Conservation (phyloP, 2,113 vertebrate species). For the Campylorhamphus procurvoides region DNA sequence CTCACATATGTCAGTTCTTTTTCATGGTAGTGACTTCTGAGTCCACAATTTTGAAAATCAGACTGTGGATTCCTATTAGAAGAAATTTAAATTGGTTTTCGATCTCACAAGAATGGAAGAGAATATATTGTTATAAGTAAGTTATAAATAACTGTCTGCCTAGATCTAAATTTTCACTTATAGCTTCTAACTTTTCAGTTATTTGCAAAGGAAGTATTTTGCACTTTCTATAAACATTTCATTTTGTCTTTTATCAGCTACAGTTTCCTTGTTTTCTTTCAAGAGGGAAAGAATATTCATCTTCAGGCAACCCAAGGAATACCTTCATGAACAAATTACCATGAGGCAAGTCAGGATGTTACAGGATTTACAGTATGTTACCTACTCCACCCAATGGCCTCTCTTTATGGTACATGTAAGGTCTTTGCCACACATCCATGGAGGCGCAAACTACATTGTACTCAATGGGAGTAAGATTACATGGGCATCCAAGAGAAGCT, state of each 20-base stretch:
- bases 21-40: background rate
- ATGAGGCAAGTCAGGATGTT: constrained; percentile 23
- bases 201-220: background rate
- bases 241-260: background rate
- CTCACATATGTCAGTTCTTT: background rate
- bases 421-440: background rate
- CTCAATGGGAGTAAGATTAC: background rate
- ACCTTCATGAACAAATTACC: background rate
- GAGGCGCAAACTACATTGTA: background rate
- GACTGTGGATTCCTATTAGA: background rate
- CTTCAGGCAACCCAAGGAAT: background rate
- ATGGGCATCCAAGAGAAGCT: background rate
- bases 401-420: background rate
- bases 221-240: background rate
- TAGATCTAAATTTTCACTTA: background rate
- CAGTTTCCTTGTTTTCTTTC: constrained; percentile 11
- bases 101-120: background rate
- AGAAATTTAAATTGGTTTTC: background rate
- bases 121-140: background rate
- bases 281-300: background rate
- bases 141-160: background rate
- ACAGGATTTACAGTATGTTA: background rate
- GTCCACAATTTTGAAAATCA: background rate
- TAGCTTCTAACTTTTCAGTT: background rate
- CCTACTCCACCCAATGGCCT: constrained; percentile 20